Evolutionary conservation across 2,113 vertebrate genomes (phyloP).

Genomic region (Colius striatus): DNA sequence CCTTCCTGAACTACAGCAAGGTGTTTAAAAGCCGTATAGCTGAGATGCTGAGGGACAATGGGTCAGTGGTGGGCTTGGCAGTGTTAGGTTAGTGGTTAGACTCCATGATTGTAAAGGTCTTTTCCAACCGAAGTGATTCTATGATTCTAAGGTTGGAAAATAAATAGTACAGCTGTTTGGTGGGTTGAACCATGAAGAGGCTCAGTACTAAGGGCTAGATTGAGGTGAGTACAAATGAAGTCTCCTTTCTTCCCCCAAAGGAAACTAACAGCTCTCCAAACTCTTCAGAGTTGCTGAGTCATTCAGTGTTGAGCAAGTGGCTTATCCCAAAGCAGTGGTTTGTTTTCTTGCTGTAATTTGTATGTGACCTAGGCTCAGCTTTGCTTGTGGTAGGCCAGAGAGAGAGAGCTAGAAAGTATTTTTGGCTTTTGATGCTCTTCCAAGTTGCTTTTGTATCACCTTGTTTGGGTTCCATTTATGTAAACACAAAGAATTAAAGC

Average conservation of each 20-base stretch:
- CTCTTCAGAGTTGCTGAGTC: background rate
- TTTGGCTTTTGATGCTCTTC: conserved; percentile 3
- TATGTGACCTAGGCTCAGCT: background rate
- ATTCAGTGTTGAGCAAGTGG: background rate
- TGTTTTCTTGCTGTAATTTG: background rate
- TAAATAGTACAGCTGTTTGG: rapidly evolving
- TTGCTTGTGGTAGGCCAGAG: background rate
- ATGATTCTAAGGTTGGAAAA: too few species aligned
- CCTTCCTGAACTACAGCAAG: background rate
- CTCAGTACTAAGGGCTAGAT: background rate
- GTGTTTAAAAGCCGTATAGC: too few species aligned
- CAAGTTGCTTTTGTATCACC: background rate
- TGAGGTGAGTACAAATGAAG: background rate
- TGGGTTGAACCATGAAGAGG: background rate
- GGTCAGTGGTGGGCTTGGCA: too few species aligned
- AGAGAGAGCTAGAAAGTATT: background rate
- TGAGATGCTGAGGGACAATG: too few species aligned
- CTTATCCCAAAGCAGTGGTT: background rate
- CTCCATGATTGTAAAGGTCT: too few species aligned
- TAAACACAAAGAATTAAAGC: background rate
- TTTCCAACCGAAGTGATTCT: too few species aligned
- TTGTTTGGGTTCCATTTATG: background rate
- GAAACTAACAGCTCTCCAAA: background rate
- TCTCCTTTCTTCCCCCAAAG: background rate
- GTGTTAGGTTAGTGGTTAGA: too few species aligned